Conservation (phyloP, 1,140 invertebrate genomes). For the Gryllus bimaculatus region DNA sequence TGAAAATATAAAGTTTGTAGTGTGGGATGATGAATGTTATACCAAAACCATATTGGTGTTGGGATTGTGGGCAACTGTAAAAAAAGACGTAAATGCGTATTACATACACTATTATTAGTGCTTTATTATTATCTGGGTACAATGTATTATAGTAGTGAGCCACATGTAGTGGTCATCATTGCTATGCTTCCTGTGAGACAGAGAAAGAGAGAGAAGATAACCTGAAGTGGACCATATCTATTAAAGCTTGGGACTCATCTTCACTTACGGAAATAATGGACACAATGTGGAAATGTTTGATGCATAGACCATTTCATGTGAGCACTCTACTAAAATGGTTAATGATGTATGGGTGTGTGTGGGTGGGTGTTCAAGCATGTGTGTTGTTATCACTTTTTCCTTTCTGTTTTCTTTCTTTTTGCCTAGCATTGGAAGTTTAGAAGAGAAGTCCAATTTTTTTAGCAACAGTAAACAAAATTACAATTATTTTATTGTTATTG, state of each 20-base stretch:
- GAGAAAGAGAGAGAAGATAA: background rate
- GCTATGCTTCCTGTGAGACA: background rate
- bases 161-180: conserved; percentile 7
- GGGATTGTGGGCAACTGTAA: conserved; percentile 6
- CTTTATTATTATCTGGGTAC: conserved; percentile 13
- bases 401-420: background rate
- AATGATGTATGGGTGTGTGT: background rate
- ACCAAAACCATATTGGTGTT: background rate
- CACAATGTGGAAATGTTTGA: background rate
- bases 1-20: background rate
- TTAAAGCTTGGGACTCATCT: conserved; percentile 7
- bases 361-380: background rate
- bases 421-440: background rate
- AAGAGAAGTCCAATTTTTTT: background rate
- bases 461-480: too few relatives aligned
- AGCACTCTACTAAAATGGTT: background rate
- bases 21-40: background rate
- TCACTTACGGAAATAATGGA: conserved; percentile 9
- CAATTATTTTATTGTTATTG: too few relatives aligned
- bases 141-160: conserved; percentile 8
- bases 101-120: conserved; percentile 11
- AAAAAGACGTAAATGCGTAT: background rate
- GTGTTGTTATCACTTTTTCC: background rate
- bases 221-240: background rate
- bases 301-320: conserved; percentile 14